A percentile compares a stretch with the other conserved stretches of the same genome.
Conservation (phyloP, 2,797 vertebrate genomes). For the Sebastiscus albofasciatus region DNA sequence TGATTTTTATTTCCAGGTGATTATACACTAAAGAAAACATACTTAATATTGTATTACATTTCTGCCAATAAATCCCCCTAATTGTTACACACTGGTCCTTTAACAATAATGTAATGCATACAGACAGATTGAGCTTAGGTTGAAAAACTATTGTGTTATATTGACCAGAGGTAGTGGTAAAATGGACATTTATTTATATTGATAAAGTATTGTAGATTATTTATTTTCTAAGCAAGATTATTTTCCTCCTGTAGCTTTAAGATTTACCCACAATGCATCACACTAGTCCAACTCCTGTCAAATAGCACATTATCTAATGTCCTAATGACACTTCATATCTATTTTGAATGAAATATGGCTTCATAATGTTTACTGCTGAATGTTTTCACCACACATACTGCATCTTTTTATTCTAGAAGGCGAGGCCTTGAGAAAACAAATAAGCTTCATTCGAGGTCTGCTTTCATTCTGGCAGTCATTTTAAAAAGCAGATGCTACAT, state of each 20-base stretch:
- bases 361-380: not conserved
- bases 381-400: not conserved
- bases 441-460: not conserved
- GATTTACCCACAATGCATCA: not conserved
- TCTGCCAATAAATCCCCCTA: no score
- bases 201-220: not conserved
- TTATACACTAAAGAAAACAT: no score
- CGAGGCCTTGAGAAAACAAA: conserved; percentile 5
- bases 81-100: no score
- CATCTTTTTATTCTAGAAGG: not conserved
- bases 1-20: no score
- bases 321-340: not conserved
- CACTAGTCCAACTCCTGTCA: not conserved
- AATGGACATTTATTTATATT: not conserved
- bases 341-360: not conserved
- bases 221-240: not conserved
- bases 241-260: not conserved
- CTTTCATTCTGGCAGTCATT: conserved; percentile 10
- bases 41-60: no score
- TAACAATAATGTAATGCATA: not conserved
- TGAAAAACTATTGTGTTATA: not conserved
- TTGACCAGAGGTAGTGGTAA: not conserved
- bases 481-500: conserved; percentile 6
- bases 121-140: not conserved
- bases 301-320: not conserved